Percentiles rank a stretch among this genome's conserved stretches.
Conservation (phyloP, 2,888 invertebrate species). For the Spodoptera exigua region DNA sequence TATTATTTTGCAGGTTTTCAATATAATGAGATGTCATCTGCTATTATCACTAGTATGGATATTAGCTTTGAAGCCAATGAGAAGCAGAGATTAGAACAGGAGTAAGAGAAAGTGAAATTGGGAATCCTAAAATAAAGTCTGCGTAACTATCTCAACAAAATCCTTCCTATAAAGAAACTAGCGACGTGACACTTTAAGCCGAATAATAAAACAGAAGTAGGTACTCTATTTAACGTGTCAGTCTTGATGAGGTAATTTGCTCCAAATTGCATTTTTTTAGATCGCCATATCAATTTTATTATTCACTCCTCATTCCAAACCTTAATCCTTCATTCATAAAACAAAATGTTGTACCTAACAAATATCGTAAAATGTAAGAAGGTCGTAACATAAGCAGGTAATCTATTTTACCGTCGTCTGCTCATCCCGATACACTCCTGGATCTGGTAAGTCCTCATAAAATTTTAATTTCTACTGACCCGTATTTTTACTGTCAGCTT, state of each 20-base stretch:
- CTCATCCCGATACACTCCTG: constrained; percentile 64
- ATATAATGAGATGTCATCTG: too few relatives aligned
- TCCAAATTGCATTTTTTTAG: constrained; percentile 26
- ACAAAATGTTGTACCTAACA: constrained; percentile 58
- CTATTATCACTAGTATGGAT: too few relatives aligned
- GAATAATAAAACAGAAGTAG: too few relatives aligned
- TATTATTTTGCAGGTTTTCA: too few relatives aligned
- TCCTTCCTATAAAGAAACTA: too few relatives aligned
- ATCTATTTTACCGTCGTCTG: constrained; percentile 61
- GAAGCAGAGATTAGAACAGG: too few relatives aligned
- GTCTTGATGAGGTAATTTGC: constrained; percentile 6
- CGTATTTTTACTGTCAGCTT: constrained; percentile 77
- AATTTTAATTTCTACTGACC: constrained; percentile 81
- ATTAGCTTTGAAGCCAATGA: too few relatives aligned
- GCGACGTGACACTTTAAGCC: too few relatives aligned
- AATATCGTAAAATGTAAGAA: constrained; percentile 63
- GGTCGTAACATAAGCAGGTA: constrained; percentile 68
- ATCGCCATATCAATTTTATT: constrained; percentile 29
- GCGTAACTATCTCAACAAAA: too few relatives aligned
- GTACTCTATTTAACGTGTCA: background rate
- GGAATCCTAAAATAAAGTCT: too few relatives aligned
- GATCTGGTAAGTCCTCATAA: constrained; percentile 69
- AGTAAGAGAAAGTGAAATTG: too few relatives aligned
- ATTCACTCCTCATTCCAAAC: constrained; percentile 30
- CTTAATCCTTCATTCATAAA: constrained; percentile 56